Percentiles rank a stretch among this genome's conserved stretches.
phyloP scores from a whole-genome alignment of 2,888 invertebrate genomes.

The Folsomia candida region DNA sequence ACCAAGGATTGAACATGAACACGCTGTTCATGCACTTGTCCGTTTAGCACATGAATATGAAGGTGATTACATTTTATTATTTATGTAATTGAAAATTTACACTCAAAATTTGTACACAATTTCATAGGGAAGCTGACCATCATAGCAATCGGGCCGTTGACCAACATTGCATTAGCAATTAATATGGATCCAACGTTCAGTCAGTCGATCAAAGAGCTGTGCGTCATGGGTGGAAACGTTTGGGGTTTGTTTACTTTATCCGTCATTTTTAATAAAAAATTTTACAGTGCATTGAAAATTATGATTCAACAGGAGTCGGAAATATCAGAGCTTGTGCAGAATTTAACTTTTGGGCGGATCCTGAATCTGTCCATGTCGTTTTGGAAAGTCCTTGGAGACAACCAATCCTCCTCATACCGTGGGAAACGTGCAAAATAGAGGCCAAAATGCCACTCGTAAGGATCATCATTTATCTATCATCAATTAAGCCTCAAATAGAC shows the following conservation, averaged over 20 bases:
- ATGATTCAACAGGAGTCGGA: slow-evolving; percentile 53
- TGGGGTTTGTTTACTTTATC: slow-evolving; percentile 7
- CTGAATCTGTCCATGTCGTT: slow-evolving; percentile 59
- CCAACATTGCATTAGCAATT: slow-evolving; percentile 56
- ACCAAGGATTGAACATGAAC: slow-evolving; percentile 50
- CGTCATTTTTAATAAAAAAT: not conserved
- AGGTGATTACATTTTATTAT: slow-evolving; percentile 32
- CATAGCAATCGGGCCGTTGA: slow-evolving; percentile 55
- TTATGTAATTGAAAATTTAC: not conserved
- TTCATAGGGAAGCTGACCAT: slow-evolving; percentile 52
- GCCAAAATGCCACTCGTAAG: slow-evolving; percentile 15
- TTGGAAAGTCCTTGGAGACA: slow-evolving; percentile 54
- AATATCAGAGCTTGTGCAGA: slow-evolving; percentile 55
- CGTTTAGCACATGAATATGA: slow-evolving; percentile 46
- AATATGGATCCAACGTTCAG: slow-evolving; percentile 53
- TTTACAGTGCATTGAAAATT: too few species aligned
- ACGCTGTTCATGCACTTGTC: slow-evolving; percentile 49
- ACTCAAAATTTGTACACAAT: not conserved
- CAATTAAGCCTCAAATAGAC: not conserved
- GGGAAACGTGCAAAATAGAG: slow-evolving; percentile 53
- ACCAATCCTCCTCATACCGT: slow-evolving; percentile 55
- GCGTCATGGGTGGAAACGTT: slow-evolving; percentile 55
- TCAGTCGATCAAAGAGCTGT: slow-evolving; percentile 53
- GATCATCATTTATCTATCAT: not conserved
- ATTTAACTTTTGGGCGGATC: slow-evolving; percentile 60